Base-by-base conservation (phyloP, 1,140 invertebrate genomes). In the Branchinecta lindahli region DNA sequence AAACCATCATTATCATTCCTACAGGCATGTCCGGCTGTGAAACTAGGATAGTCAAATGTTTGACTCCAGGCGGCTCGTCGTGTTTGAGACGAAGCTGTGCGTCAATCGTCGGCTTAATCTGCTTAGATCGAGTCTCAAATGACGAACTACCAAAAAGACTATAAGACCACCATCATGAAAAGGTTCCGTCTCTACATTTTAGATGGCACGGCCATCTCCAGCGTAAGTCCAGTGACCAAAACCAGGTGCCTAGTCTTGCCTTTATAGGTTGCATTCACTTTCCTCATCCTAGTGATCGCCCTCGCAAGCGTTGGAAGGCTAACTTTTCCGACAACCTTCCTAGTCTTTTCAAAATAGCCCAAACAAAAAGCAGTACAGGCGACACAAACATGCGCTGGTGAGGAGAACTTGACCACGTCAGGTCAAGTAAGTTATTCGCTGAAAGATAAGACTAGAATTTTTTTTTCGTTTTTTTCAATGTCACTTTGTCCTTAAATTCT, bases 301-400 rank as follows among this genome's bases (percentile, higher is more conserved):
- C 47, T 52, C 47, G 9, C 9, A 52, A 52, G 47, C 47, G n/a
- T n/a, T 52, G 47, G 47, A 52, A 52, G 47, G 47, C 9, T 9
- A 52, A 52, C 9, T 52, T 52, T n/a, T 52, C 9, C 47, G 9
- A n/a, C 47, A 52, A 52, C 47, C n/a, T 52, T n/a, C 47, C 47
- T 52, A n/a, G 47, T 52, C 47, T 52, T 52, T n/a, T 52, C 9
- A 52, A n/a, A 52, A 9, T 52, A n/a, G 47, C 47, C 47, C 9
- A 52, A 52, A 52, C 47, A 52, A n/a, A 52, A n/a, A 52, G 47
- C 47, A 52, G 47, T 52, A 52, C n/a, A 52, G 47, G n/a, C 47
- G n/a, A 52, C 47, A 52, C 9, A 52, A 9, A 52, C n/a, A 52
- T 52, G 9, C n/a, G 47, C 47, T 52, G 9, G 47, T 52, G 47